Conservation (phyloP, 2,797 vertebrate genomes). For the Coccyzus lansbergi region DNA sequence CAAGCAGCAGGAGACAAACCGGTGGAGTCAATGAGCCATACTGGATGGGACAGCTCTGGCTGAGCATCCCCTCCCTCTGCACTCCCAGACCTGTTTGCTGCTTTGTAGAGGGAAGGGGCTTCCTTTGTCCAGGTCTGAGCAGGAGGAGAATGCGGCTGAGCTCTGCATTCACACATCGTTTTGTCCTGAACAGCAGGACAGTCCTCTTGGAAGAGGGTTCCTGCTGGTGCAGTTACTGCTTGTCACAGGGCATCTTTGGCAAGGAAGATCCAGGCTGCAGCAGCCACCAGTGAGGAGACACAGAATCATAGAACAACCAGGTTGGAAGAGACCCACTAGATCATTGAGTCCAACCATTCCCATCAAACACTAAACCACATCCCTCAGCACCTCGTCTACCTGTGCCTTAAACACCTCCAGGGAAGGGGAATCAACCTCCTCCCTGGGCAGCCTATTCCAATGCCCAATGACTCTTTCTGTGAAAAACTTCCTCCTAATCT, state of each 20-base stretch:
- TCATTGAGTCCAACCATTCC: too few species aligned
- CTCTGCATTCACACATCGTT: neutral
- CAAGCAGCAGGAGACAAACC: neutral
- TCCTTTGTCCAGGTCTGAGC: neutral
- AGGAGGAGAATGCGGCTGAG: neutral
- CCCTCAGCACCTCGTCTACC: too few species aligned
- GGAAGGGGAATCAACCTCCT: too few species aligned
- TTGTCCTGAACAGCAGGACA: neutral
- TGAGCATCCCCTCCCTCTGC: neutral
- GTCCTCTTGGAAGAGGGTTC: neutral
- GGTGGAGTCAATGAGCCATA: neutral
- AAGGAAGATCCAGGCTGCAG: neutral
- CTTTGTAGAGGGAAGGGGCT: neutral
- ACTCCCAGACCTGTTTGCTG: neutral
- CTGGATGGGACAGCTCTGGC: neutral
- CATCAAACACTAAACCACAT: too few species aligned
- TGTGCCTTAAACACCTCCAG: too few species aligned
- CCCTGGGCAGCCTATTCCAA: too few species aligned
- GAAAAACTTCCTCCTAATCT: too few species aligned
- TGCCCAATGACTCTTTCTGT: too few species aligned
- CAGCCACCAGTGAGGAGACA: neutral
- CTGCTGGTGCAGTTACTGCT: neutral
- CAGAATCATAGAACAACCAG: too few species aligned
- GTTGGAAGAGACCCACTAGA: too few species aligned
- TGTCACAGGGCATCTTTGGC: neutral